Conservation (phyloP, 2,113 vertebrate species). For the Bostrychus sinensis region DNA sequence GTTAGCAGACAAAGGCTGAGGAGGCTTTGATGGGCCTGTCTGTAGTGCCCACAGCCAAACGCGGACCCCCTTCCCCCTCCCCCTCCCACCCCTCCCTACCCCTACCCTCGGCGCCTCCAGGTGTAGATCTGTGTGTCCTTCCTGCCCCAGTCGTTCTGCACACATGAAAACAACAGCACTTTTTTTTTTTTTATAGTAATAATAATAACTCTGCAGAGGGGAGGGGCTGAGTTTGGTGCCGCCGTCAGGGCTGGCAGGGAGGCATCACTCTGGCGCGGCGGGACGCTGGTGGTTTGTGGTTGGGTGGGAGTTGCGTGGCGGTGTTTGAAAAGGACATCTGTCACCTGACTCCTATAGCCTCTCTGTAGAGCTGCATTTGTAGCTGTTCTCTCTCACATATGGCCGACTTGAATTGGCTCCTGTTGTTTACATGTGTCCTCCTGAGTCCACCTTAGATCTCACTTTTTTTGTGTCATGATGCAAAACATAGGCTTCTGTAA, state of each 20-base stretch:
- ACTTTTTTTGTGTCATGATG: too few relatives aligned
- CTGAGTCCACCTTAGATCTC: too few relatives aligned
- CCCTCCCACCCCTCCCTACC: constrained; percentile 74
- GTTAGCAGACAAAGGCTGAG: constrained; percentile 79
- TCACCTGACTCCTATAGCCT: too few relatives aligned
- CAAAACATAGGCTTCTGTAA: too few relatives aligned
- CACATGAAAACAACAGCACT: constrained; percentile 50
- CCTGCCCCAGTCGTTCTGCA: neutral
- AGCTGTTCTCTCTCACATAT: too few relatives aligned
- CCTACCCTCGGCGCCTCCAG: constrained; percentile 76
- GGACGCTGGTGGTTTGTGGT: constrained; percentile 4
- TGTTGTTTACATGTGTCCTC: too few relatives aligned
- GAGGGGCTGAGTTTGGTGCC: constrained; percentile 23
- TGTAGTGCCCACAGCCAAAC: constrained; percentile 76
- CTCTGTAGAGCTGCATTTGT: too few relatives aligned
- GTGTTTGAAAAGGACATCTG: too few relatives aligned
- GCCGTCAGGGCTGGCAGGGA: constrained; percentile 48
- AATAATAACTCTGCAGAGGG: constrained; percentile 34
- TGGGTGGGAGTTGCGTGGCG: too few relatives aligned
- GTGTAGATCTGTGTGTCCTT: constrained; percentile 53
- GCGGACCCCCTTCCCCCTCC: constrained; percentile 72
- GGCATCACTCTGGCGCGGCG: constrained; percentile 35
- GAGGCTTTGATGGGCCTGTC: constrained; percentile 78
- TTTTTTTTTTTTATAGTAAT: constrained; percentile 38
- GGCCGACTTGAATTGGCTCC: too few relatives aligned